These are phyloP conservation scores for Chaenogobius annularis DNA, from an alignment of 2,113 vertebrate species.

Conservation along the genomic window DNA sequence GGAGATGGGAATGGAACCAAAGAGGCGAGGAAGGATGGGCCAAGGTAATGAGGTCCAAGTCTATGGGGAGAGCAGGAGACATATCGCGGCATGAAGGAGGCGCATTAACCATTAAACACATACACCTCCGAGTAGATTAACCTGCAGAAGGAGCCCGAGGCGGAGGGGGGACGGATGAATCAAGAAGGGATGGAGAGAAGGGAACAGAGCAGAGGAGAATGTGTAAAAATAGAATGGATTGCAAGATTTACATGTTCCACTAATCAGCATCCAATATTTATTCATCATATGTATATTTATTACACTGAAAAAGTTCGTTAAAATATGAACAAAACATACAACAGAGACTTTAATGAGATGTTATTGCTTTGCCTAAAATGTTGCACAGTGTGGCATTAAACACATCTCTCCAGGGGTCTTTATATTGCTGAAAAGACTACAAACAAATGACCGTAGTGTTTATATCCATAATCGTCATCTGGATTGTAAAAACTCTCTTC, in stretches of 20 bases:
- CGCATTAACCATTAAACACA: conserved; percentile 72
- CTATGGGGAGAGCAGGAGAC: conserved; percentile 31
- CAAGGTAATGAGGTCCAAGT: conserved; percentile 28
- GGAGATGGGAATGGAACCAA: conserved; percentile 24
- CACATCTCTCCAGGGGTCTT: too few species aligned
- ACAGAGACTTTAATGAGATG: too few species aligned
- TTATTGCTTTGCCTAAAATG: too few species aligned
- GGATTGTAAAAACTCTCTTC: too few species aligned
- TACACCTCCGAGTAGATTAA: conserved; percentile 67
- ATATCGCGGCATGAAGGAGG: conserved; percentile 35
- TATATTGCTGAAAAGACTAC: too few species aligned
- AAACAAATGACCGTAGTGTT: too few species aligned
- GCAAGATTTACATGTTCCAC: neutral
- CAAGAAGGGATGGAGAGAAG: conserved; percentile 21
- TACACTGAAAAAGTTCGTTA: too few species aligned
- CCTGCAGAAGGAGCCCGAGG: conserved; percentile 58
- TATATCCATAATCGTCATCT: too few species aligned
- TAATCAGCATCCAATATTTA: neutral
- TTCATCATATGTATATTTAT: too few species aligned
- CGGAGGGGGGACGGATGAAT: conserved; percentile 18
- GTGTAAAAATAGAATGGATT: neutral
- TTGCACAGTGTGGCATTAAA: too few species aligned
- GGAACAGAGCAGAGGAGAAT: neutral
- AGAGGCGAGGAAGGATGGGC: conserved; percentile 18
- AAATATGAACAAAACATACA: too few species aligned